Base-by-base conservation (phyloP, 2,797 vertebrate genomes). In the Neosilurus mollespiculum region DNA sequence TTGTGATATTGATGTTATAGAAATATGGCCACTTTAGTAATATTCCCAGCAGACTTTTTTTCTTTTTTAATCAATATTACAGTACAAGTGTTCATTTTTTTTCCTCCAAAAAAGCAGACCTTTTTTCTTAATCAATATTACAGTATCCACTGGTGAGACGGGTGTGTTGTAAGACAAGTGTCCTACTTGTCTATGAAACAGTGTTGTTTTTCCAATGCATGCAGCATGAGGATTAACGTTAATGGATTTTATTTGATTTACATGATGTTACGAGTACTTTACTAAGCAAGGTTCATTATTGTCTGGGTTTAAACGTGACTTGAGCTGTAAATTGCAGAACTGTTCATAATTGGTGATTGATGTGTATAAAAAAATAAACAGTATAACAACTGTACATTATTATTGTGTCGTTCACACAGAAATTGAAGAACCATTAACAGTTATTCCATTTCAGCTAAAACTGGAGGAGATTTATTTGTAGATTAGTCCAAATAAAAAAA, bases 161-260 rank as follows among this genome's bases (percentile, higher is more conserved):
- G 30, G 30, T 75, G 56, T 54, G 7, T 56, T 18, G 15, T 58
- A 58, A 11, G 54, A 26, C 12, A 30, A 30, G 30, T 30, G 2
- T 72, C 7, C 43, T 51, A 53, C 69, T 72, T 72, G 6, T 72
- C 24, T 53, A 72, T 53, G 70, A 53, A 49, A 72, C 69, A 72
- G 22, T 26, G 58, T 59, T 54, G n/a, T 24, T 73, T 54, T 54
- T 71, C n/a, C 14, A 53, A 30, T 72, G 51, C n/a, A 8, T 54
- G n/a, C 49, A 53, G 49, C 49, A 26, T 54, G 24, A 56, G 51
- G 71, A 73, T 54, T 26, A 73, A 26, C 51, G 54, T 30, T 26
- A 54, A 26, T 73, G 51, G 71, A 73, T 54, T 73, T 54, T 26
- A 54, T 54, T 54, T 26, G 14, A 26, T 54, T 54, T 73, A 18